Evolutionary conservation across 2,888 invertebrate species (phyloP), one percentile per base, ranked within the genome.

Genomic region (Bugula neritina): DNA sequence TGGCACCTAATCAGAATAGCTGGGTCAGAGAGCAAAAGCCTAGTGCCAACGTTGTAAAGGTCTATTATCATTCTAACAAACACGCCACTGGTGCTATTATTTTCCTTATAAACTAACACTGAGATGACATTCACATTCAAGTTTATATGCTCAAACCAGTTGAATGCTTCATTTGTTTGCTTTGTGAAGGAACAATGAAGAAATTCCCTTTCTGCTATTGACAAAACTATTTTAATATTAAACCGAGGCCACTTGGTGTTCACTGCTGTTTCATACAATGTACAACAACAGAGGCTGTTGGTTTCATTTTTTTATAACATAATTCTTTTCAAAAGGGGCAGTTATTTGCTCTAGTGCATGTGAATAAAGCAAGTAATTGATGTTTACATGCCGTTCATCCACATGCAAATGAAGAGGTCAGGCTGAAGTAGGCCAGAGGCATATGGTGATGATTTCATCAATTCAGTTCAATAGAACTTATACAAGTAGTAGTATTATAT

Each of bases 271-370:
- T 17, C 43, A 43, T 43, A 43, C 43, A 43, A 43, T 43, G 17
- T 17, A 43, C 43, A 43, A 43, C 43, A 43, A 43, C 10, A 5
- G 43, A 43, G 10, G 10, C 43, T 10, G 17, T 43, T 17, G 17
- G 5, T 43, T 43, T 17, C 5, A 43, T 5, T 10, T 43, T 43
- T 43, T 43, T 5, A 43, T 43, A 43, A 43, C 43, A 43, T 43
- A 17, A 25, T 5, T 63, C 2, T 63, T 13, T 31, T 63, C 10
- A 63, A 63, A 63, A 31, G 63, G 31, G 63, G 27, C 63, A 63
- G 31, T 63, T 63, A 63, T 13, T 27, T 27, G 55, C 23, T 63
- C 34, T 63, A 63, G 63, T 34, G 34, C 63, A 31, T 63, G 10
- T 31, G 5, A 17, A 43, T 43, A 43, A 43, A 43, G 43, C 10